Base-by-base conservation (phyloP, 2,888 invertebrate species). In the Oscheius myriophilus region DNA sequence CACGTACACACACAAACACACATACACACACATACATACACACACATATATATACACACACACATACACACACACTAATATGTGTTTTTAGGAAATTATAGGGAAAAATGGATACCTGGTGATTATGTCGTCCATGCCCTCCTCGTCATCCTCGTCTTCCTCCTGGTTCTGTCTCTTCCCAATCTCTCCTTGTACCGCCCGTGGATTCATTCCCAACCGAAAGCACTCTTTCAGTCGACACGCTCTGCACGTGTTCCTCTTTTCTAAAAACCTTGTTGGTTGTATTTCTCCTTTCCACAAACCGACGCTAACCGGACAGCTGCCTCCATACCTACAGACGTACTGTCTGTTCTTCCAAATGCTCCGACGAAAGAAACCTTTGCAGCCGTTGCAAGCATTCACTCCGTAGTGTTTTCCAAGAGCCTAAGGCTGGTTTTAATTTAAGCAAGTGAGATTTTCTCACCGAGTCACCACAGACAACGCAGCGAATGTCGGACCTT, bases 331-430 rank as follows among this genome's bases (percentile, higher is more conserved):
- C 11, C 78, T 55, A 63, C 78, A 78, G n/a, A 71, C 70, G 39
- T 78, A 78, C n/a, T 72, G 75, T 18, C 78, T 43, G 64, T 76
- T 76, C 64, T 78, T 78, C 75, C 78, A 75, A 26, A 78, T 78
- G 51, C 75, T 79, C 67, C 83, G 58, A 9, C 83, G 70, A 70
- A 83, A 83, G 71, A 83, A 83, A 42, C 84, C 84, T 67, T 84
- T 84, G 75, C 84, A 85, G 6, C 84, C 84, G 61, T 84, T 84
- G 62, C 81, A 81, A 21, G 79, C 78, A 64, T 75, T 76, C 26
- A 78, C 79, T 23, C 81, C 81, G 66, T 81, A 81, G 65, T 81
- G 81, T 59, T 75, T 78, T 21, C 81, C 78, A 41, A 80, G 72
- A 1, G 80, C 80, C 79, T 80, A 70, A 9, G 69, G 41, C 26